phyloP scores from a whole-genome alignment of 2,888 invertebrate species.

The Rhingia rostrata region DNA sequence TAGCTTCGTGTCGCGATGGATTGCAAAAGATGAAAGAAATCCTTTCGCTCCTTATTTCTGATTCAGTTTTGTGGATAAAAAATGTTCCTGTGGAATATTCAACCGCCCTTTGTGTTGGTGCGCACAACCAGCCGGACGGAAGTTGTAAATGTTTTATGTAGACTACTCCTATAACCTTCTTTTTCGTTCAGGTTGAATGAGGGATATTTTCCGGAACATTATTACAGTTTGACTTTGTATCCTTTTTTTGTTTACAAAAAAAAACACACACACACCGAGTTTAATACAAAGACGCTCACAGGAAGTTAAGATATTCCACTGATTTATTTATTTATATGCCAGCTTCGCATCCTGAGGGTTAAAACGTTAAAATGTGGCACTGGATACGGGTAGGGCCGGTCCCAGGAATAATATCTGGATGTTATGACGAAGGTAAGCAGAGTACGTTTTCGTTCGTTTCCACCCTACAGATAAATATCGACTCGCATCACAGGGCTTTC shows the following conservation, averaged over 20 bases:
- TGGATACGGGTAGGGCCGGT: neutral
- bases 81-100: slow-evolving; percentile 24
- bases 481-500: slow-evolving; percentile 49
- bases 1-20: slow-evolving; percentile 3
- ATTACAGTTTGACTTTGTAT: slow-evolving; percentile 7
- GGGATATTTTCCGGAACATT: slow-evolving; percentile 35
- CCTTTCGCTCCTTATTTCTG: slow-evolving; percentile 23
- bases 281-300: slow-evolving; percentile 24
- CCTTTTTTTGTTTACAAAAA: neutral
- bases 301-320: slow-evolving; percentile 62
- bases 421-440: slow-evolving; percentile 56
- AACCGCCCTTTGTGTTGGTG: neutral
- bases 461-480: slow-evolving; percentile 24
- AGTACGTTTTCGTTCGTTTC: slow-evolving; percentile 4
- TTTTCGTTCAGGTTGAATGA: neutral
- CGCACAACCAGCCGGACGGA: slow-evolving; percentile 42
- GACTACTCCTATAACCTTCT: neutral
- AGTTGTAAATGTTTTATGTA: slow-evolving; percentile 62
- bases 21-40: slow-evolving; percentile 29
- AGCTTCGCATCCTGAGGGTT: slow-evolving; percentile 32
- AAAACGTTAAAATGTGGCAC: slow-evolving; percentile 36
- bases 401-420: slow-evolving; percentile 25
- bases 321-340: slow-evolving; percentile 64
- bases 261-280: neutral
- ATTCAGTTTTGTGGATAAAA: slow-evolving; percentile 24